Conservation (phyloP, 64 coral and sea anemone genomes). For the Dendrophyllia cribrosa region DNA sequence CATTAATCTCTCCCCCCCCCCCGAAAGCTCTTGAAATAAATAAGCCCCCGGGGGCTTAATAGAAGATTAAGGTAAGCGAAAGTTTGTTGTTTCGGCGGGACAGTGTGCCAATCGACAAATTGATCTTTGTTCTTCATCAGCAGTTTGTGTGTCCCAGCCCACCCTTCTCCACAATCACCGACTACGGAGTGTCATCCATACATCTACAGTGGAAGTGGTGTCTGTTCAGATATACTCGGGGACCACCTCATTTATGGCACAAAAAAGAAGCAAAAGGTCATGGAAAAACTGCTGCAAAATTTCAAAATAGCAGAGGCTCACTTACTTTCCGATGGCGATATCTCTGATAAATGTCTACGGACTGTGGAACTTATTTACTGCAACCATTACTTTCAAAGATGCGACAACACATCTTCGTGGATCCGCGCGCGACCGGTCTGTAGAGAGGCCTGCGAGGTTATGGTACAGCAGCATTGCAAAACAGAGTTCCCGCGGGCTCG, state of each 20-base stretch:
- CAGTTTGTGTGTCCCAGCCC: not conserved
- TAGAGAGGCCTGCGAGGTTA: conserved; percentile 7
- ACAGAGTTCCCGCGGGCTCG: not conserved
- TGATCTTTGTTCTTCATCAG: not conserved
- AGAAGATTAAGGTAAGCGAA: no score
- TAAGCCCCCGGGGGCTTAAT: no score
- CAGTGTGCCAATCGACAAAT: no score
- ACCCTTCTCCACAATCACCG: not conserved
- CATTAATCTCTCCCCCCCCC: no score
- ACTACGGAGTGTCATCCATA: not conserved
- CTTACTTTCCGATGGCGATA: not conserved
- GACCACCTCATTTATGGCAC: not conserved
- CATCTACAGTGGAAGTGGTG: not conserved
- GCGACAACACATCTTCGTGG: not conserved
- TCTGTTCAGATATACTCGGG: not conserved
- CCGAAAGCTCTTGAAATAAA: no score
- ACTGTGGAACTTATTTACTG: conserved; percentile 4
- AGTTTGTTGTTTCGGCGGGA: no score
- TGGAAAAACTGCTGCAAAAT: not conserved
- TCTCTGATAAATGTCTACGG: not conserved
- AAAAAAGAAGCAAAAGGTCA: not conserved
- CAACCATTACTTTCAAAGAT: conserved; percentile 21
- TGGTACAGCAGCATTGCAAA: conserved; percentile 22
- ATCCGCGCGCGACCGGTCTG: not conserved
- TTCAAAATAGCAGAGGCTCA: not conserved